Conservation (phyloP, 2,888 invertebrate species). For the Calephelis perditalis region DNA sequence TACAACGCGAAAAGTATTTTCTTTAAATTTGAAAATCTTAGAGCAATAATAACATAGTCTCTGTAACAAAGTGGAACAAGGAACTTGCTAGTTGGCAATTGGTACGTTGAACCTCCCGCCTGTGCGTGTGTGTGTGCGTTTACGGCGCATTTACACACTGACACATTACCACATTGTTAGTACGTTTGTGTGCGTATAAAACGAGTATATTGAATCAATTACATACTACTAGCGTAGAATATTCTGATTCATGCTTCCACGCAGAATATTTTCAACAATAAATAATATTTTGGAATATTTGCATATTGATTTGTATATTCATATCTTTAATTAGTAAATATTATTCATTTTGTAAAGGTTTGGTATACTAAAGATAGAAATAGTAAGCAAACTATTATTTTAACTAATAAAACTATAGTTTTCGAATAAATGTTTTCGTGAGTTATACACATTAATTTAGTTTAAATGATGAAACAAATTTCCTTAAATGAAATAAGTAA, state of each 20-base stretch:
- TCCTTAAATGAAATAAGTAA: too few species aligned
- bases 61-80: conserved; percentile 77
- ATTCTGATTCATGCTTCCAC: conserved; percentile 58
- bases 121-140: conserved; percentile 40
- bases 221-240: conserved; percentile 34
- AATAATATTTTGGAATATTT: neutral
- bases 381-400: too few species aligned
- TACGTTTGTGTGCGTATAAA: conserved; percentile 28
- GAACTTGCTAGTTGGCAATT: conserved; percentile 73
- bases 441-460: too few species aligned
- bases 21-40: conserved; percentile 53
- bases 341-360: too few species aligned
- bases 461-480: too few species aligned
- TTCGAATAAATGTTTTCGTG: too few species aligned
- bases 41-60: conserved; percentile 74
- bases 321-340: too few species aligned
- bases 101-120: conserved; percentile 71
- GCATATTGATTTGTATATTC: too few species aligned
- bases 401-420: too few species aligned
- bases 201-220: conserved; percentile 33
- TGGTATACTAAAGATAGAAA: too few species aligned
- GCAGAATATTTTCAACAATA: conserved; percentile 14
- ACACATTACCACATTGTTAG: conserved; percentile 35
- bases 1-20: conserved; percentile 12
- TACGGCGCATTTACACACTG: conserved; percentile 28